Conservation (phyloP, 1,140 invertebrate species). For the Zeugodacus cucurbitae region DNA sequence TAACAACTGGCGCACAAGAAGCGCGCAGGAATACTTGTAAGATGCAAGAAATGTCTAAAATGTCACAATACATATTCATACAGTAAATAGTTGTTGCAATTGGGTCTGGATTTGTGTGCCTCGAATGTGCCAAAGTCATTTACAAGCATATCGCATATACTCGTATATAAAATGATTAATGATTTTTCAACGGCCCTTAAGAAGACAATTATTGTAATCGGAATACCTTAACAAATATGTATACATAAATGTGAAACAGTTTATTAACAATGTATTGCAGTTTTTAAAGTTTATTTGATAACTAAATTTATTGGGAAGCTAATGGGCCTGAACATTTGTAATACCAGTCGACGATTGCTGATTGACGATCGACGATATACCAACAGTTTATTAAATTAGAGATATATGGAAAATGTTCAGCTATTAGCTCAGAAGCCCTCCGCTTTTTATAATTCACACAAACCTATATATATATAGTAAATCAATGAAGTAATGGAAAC, state of each 20-base stretch:
- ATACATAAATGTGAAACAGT: neutral
- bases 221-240: neutral
- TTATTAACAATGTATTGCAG: slow-evolving; percentile 9
- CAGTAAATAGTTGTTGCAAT: slow-evolving; percentile 50
- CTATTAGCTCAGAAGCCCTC: neutral
- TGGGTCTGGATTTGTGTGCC: slow-evolving; percentile 53
- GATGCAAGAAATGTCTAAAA: neutral
- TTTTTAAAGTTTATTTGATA: slow-evolving; percentile 63
- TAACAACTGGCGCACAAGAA: slow-evolving; percentile 54
- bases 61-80: neutral
- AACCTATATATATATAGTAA: slow-evolving; percentile 15
- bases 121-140: slow-evolving; percentile 51
- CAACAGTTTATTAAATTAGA: too few species aligned
- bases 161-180: slow-evolving; percentile 44
- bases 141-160: slow-evolving; percentile 1
- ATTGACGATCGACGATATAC: too few species aligned
- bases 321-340: slow-evolving; percentile 59
- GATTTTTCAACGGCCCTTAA: slow-evolving; percentile 47
- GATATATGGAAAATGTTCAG: neutral
- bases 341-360: neutral
- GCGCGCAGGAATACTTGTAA: slow-evolving; percentile 39
- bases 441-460: neutral
- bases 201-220: neutral
- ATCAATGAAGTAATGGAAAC: neutral
- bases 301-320: slow-evolving; percentile 66